Conservation (phyloP, 2,113 vertebrate species). For the Anoplopoma fimbria region DNA sequence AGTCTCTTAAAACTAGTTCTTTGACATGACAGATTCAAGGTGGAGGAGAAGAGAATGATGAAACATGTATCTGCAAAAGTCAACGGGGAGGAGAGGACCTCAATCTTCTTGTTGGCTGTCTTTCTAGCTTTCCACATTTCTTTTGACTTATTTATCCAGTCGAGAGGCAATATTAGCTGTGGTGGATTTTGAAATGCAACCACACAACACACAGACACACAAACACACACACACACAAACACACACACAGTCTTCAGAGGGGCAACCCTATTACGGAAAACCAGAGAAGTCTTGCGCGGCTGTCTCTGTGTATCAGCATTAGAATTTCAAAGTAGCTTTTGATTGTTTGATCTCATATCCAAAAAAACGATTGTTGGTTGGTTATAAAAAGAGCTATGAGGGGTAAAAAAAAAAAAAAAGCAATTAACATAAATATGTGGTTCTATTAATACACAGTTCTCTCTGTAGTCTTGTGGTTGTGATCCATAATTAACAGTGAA, state of each 20-base stretch:
- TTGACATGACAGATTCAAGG: neutral
- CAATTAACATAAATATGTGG: constrained; percentile 75
- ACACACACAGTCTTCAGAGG: constrained; percentile 54
- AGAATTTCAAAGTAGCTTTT: constrained; percentile 81
- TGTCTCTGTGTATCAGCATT: constrained; percentile 66
- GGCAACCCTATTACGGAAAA: constrained; percentile 66
- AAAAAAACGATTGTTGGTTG: constrained; percentile 75
- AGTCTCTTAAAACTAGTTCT: neutral
- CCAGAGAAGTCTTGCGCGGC: constrained; percentile 56
- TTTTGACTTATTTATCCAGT: constrained; percentile 65
- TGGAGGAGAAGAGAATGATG: neutral
- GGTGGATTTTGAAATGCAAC: constrained; percentile 54
- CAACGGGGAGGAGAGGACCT: constrained; percentile 19
- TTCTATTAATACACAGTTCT: constrained; percentile 71
- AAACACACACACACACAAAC: constrained; percentile 1
- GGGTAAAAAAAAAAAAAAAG: constrained; percentile 4
- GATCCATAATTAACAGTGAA: constrained; percentile 81
- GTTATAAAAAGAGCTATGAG: constrained; percentile 37
- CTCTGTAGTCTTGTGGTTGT: constrained; percentile 68
- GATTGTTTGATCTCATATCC: constrained; percentile 80
- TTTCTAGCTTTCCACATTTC: constrained; percentile 30
- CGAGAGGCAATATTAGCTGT: constrained; percentile 52
- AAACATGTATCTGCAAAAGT: constrained; percentile 24
- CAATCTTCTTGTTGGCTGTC: constrained; percentile 26
- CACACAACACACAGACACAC: constrained; percentile 14